These are phyloP conservation scores for Zaprionus bogoriensis DNA, from an alignment of 2,888 invertebrate genomes.

Conservation along the genomic window DNA sequence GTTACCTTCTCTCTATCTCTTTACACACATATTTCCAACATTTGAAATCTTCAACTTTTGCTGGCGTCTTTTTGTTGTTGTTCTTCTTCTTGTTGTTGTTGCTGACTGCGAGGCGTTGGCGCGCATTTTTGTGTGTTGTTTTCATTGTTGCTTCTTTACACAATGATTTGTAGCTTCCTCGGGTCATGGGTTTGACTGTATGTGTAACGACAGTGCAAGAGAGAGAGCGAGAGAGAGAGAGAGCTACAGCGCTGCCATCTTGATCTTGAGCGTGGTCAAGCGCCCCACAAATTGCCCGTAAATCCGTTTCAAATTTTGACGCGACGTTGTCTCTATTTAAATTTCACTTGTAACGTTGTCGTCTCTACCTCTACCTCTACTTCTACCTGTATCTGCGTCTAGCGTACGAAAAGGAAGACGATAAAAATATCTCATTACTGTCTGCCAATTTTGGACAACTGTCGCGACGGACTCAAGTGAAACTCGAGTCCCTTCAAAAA, in stretches of 20 bases:
- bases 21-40: not conserved
- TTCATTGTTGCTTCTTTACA: constrained; percentile 25
- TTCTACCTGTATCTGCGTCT: constrained; percentile 28
- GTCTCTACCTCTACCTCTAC: constrained; percentile 1
- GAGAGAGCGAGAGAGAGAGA: constrained; percentile 1
- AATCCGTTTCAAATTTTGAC: constrained; percentile 35
- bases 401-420: not conserved
- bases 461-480: constrained; percentile 50
- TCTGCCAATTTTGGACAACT: constrained; percentile 34
- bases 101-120: constrained; percentile 38
- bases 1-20: constrained; percentile 5
- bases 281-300: constrained; percentile 29
- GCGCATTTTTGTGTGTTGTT: constrained; percentile 45
- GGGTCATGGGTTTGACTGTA: constrained; percentile 6
- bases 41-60: constrained; percentile 18
- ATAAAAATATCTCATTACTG: constrained; percentile 46
- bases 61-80: constrained; percentile 21
- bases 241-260: constrained; percentile 29
- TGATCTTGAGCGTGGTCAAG: constrained; percentile 41
- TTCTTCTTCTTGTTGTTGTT: too few relatives aligned
- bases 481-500: constrained; percentile 49
- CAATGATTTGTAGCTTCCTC: constrained; percentile 36
- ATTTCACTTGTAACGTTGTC: constrained; percentile 46
- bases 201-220: constrained; percentile 3
- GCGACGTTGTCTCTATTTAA: constrained; percentile 20